A percentile compares a stretch with the other conserved stretches of the same genome.
These are phyloP conservation scores for Melinaea menophilus DNA, from an alignment of 2,888 invertebrate genomes.

Conservation along the genomic window DNA sequence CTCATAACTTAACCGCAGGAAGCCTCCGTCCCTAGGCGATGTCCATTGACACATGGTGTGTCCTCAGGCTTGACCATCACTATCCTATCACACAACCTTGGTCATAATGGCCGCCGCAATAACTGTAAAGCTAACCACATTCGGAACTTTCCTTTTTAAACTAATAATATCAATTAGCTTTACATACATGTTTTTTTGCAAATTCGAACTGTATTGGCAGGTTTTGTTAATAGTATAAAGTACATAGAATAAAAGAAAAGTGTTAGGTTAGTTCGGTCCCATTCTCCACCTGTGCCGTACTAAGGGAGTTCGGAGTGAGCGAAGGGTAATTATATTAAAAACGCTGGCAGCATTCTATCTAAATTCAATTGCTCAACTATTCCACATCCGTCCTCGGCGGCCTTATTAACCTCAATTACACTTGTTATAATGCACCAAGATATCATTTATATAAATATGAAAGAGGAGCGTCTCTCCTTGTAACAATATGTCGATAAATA, in stretches of 20 bases:
- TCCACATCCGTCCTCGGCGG: neutral
- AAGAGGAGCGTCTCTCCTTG: neutral
- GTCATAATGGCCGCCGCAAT: neutral
- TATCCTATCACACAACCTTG: constrained; percentile 2
- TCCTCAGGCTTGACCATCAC: neutral
- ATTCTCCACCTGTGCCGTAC: neutral
- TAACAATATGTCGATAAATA: constrained; percentile 14
- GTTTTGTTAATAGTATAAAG: neutral
- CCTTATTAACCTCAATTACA: constrained; percentile 7
- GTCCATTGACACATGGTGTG: neutral
- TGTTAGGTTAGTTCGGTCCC: neutral
- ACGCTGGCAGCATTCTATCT: neutral
- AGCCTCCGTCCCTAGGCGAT: neutral
- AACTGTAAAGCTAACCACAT: neutral
- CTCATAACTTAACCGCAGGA: neutral
- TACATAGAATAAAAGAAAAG: neutral
- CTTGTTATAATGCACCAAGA: neutral
- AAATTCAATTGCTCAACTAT: neutral
- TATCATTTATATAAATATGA: constrained; percentile 2
- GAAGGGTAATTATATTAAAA: constrained; percentile 1
- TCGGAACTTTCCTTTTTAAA: neutral
- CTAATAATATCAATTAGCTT: neutral
- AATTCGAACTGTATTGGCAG: neutral
- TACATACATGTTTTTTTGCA: neutral
- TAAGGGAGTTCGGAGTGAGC: neutral